phyloP scores from a whole-genome alignment of 2,888 invertebrate genomes.

The Aphelenchoides bicaudatus region DNA sequence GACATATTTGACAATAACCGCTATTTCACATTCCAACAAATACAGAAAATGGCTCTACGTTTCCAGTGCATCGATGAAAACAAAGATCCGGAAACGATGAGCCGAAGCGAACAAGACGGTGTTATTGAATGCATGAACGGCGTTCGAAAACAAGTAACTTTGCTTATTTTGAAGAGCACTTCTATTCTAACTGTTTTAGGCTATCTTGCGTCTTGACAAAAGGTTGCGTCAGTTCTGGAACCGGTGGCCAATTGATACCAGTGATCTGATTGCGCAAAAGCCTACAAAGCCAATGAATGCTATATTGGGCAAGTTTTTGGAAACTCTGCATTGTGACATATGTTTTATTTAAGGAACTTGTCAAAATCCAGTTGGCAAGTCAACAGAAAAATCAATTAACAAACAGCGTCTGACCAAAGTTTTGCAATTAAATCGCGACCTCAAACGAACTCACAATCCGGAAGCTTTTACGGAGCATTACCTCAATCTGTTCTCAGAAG shows the following conservation, averaged over 20 bases:
- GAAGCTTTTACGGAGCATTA: constrained; percentile 4
- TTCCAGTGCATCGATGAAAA: too few relatives aligned
- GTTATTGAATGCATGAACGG: background rate
- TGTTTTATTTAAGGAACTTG: too few relatives aligned
- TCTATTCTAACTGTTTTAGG: background rate
- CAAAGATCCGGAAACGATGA: background rate
- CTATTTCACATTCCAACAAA: too few relatives aligned
- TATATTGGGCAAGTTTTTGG: constrained; percentile 9
- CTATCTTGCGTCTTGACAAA: background rate
- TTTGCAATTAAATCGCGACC: background rate
- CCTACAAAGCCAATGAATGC: constrained; percentile 4
- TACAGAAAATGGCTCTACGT: too few relatives aligned
- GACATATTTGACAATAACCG: too few relatives aligned
- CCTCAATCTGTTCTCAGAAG: background rate
- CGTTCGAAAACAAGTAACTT: background rate
- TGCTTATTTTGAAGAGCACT: too few relatives aligned
- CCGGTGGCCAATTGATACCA: constrained; percentile 3
- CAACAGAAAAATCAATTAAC: too few relatives aligned
- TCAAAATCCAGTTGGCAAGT: too few relatives aligned
- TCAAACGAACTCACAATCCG: background rate
- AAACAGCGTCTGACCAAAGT: too few relatives aligned
- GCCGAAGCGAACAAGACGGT: background rate
- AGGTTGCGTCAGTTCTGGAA: background rate
- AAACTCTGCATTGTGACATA: too few relatives aligned
- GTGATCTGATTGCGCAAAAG: background rate